phyloP scores from a whole-genome alignment of 2,888 invertebrate genomes.

The Phragmatobia fuliginosa region DNA sequence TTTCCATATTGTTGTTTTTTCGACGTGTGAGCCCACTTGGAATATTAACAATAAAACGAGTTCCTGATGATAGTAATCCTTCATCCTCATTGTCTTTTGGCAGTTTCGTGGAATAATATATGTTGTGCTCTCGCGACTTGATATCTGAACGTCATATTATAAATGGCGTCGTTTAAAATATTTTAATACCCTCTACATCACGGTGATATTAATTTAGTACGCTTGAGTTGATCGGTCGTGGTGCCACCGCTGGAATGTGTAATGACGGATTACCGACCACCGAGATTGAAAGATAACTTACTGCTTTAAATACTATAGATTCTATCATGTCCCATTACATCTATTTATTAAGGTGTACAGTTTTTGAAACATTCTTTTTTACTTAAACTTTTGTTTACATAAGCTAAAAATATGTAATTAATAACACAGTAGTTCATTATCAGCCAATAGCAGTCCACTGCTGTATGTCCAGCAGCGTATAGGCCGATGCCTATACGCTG shows the following conservation, averaged over 20 bases:
- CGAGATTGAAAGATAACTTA: constrained; percentile 82
- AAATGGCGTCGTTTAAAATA: constrained; percentile 86
- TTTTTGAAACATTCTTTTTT: background rate
- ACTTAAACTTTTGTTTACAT: background rate
- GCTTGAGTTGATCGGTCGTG: constrained; percentile 81
- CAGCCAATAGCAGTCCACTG: too few species aligned
- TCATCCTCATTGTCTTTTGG: constrained; percentile 87
- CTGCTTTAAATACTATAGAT: constrained; percentile 70
- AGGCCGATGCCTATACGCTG: too few species aligned
- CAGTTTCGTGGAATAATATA: constrained; percentile 86
- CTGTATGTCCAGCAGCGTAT: too few species aligned
- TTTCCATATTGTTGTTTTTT: constrained; percentile 78
- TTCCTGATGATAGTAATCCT: constrained; percentile 85
- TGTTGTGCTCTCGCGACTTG: constrained; percentile 81
- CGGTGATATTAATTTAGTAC: constrained; percentile 85
- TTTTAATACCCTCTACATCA: constrained; percentile 85
- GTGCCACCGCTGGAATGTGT: constrained; percentile 84
- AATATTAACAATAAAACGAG: constrained; percentile 83
- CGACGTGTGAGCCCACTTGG: constrained; percentile 66
- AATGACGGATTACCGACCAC: constrained; percentile 84
- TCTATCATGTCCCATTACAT: constrained; percentile 61
- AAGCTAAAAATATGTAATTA: background rate
- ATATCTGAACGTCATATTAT: constrained; percentile 84
- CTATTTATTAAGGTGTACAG: constrained; percentile 41
- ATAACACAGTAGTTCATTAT: background rate